These are phyloP conservation scores for Olivierus martensii DNA, from an alignment of 1,140 invertebrate species.

Conservation along the genomic window DNA sequence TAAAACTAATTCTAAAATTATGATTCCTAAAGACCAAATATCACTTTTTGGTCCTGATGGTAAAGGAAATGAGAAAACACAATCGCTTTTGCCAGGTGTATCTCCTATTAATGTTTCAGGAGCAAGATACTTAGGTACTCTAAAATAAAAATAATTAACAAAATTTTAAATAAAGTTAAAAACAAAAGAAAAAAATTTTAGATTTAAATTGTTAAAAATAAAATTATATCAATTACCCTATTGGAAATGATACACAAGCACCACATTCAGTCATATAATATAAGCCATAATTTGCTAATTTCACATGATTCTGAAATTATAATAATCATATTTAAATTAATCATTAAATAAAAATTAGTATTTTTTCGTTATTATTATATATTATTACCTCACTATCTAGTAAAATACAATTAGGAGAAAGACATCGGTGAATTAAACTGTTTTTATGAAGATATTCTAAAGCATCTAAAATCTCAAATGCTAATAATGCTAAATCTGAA, in stretches of 20 bases:
- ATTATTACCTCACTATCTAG: constrained; percentile 43
- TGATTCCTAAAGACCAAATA: constrained; percentile 81
- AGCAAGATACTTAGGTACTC: constrained; percentile 61
- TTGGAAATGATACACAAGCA: constrained; percentile 74
- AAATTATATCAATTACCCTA: constrained; percentile 48
- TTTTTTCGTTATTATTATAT: no score
- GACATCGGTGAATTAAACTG: constrained; percentile 59
- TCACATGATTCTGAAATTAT: constrained; percentile 44
- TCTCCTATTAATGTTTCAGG: constrained; percentile 62
- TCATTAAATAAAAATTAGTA: no score
- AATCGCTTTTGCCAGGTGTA: constrained; percentile 10
- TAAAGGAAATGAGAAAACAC: background rate
- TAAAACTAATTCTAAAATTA: constrained; percentile 61
- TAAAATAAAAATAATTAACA: constrained; percentile 28
- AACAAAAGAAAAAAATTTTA: background rate
- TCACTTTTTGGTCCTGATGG: constrained; percentile 50
- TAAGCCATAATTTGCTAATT: constrained; percentile 83
- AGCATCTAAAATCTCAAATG: constrained; percentile 54
- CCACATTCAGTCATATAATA: constrained; percentile 80
- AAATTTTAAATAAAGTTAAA: no score
- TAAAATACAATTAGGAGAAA: constrained; percentile 71
- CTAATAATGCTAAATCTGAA: constrained; percentile 43
- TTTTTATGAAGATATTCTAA: constrained; percentile 56
- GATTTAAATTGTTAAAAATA: constrained; percentile 2
- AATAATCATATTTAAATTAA: no score